Percentiles rank a stretch among this genome's conserved stretches.
Evolutionary conservation across 2,797 vertebrate genomes (phyloP).

Genomic region (Monodelphis domestica): DNA sequence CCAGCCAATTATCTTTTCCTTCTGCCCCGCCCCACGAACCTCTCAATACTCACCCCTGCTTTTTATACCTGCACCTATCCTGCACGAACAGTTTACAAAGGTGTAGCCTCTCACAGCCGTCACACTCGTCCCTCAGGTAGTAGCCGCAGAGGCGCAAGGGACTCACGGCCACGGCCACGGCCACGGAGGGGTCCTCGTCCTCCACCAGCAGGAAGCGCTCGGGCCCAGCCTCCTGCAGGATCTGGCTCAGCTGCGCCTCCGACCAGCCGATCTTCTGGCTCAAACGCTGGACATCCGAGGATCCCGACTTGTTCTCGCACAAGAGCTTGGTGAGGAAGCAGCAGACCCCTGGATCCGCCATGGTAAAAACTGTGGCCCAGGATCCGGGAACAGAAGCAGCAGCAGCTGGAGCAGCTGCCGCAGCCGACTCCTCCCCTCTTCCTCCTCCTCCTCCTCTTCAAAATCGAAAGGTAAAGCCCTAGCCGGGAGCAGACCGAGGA

Average conservation of each 20-base stretch:
- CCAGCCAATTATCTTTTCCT: neutral
- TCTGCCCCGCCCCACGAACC: neutral
- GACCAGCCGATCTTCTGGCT: neutral
- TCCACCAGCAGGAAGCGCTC: conserved; percentile 34
- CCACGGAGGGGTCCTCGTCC: conserved; percentile 11
- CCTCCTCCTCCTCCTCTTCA: neutral
- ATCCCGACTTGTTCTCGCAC: conserved; percentile 72
- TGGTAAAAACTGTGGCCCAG: conserved; percentile 3
- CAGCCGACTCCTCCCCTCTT: no score
- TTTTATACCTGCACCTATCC: conserved; percentile 72
- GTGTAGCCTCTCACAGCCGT: conserved; percentile 83
- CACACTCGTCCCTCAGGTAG: conserved; percentile 78
- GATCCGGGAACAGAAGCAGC: neutral
- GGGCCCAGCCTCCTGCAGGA: conserved; percentile 64
- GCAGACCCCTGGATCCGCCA: conserved; percentile 72
- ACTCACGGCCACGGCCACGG: conserved; percentile 76
- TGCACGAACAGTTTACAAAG: conserved; percentile 83
- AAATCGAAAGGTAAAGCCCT: neutral
- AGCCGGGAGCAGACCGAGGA: neutral
- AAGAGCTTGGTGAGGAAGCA: conserved; percentile 78
- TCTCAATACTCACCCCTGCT: conserved; percentile 76
- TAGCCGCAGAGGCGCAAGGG: conserved; percentile 77
- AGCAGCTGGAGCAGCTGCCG: neutral
- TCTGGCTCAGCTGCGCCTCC: conserved; percentile 36
- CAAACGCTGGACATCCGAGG: neutral